These are phyloP conservation scores for Zhuqinia jingwanae DNA, from an alignment of 2,888 invertebrate genomes.

Conservation along the genomic window DNA sequence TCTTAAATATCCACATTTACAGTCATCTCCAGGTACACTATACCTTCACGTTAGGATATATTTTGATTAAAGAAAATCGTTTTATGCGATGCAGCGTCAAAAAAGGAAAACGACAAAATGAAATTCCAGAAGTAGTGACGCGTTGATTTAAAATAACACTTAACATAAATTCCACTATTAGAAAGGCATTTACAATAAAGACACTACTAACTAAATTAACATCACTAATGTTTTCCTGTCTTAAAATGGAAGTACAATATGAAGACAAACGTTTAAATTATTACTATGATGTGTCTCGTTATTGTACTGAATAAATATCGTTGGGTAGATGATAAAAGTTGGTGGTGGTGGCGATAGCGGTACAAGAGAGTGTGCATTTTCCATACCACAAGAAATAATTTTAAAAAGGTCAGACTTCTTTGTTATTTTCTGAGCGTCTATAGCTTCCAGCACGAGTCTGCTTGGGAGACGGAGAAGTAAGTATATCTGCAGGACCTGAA, in stretches of 20 bases:
- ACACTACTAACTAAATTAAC: not conserved
- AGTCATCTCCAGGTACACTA: too few relatives aligned
- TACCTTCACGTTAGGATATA: too few relatives aligned
- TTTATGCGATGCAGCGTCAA: too few relatives aligned
- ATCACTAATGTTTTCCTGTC: not conserved
- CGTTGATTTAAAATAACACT: too few relatives aligned
- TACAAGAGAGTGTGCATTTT: conserved; percentile 18
- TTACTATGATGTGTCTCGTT: conserved; percentile 64
- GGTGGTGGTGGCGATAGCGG: not conserved
- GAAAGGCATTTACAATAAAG: too few relatives aligned
- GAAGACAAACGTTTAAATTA: conserved; percentile 51
- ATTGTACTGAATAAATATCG: conserved; percentile 67
- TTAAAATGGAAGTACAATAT: conserved; percentile 58
- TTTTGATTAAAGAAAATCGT: too few relatives aligned
- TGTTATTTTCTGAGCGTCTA: conserved; percentile 76
- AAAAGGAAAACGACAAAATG: too few relatives aligned
- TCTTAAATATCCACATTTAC: too few relatives aligned
- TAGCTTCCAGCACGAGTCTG: conserved; percentile 77
- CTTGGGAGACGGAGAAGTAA: conserved; percentile 77
- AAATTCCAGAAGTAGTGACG: too few relatives aligned
- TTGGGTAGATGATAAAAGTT: conserved; percentile 33
- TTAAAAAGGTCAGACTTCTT: conserved; percentile 73
- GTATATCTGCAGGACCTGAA: conserved; percentile 78
- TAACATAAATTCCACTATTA: too few relatives aligned
- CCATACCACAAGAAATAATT: not conserved